These are phyloP conservation scores for Amphiprion percula DNA, from an alignment of 2,113 vertebrate species.

Conservation along the genomic window DNA sequence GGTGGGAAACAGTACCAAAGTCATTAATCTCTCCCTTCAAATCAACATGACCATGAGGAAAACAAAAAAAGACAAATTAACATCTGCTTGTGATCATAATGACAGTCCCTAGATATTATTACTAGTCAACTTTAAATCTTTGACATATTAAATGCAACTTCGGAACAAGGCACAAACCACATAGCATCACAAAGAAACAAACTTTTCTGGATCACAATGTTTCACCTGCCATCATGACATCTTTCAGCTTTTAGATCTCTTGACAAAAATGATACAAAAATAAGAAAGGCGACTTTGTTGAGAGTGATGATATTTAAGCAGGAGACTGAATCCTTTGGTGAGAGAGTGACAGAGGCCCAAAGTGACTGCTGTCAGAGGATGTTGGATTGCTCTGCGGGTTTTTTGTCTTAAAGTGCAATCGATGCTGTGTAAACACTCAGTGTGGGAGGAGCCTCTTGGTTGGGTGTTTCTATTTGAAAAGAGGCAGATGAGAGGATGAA, in stretches of 20 bases:
- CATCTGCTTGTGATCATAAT: constrained; percentile 52
- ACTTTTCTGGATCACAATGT: constrained; percentile 55
- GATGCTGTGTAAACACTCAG: constrained; percentile 75
- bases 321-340: constrained; percentile 80
- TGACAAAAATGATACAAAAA: constrained; percentile 62
- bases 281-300: constrained; percentile 73
- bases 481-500: constrained; percentile 29
- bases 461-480: constrained; percentile 30
- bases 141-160: constrained; percentile 82
- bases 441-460: constrained; percentile 33
- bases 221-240: constrained; percentile 42
- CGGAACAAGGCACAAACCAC: constrained; percentile 87
- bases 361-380: constrained; percentile 52
- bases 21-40: constrained; percentile 63
- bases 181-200: constrained; percentile 69
- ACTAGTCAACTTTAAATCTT: constrained; percentile 73
- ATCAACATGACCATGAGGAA: constrained; percentile 49
- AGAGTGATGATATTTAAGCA: constrained; percentile 53
- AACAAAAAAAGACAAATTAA: constrained; percentile 36
- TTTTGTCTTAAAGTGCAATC: constrained; percentile 81
- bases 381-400: constrained; percentile 60
- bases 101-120: constrained; percentile 73
- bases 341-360: constrained; percentile 55
- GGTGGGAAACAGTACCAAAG: constrained; percentile 39
- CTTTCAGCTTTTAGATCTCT: constrained; percentile 30